Evolutionary conservation across 2,888 invertebrate genomes (phyloP).

Genomic region (Trachelus stipa): DNA sequence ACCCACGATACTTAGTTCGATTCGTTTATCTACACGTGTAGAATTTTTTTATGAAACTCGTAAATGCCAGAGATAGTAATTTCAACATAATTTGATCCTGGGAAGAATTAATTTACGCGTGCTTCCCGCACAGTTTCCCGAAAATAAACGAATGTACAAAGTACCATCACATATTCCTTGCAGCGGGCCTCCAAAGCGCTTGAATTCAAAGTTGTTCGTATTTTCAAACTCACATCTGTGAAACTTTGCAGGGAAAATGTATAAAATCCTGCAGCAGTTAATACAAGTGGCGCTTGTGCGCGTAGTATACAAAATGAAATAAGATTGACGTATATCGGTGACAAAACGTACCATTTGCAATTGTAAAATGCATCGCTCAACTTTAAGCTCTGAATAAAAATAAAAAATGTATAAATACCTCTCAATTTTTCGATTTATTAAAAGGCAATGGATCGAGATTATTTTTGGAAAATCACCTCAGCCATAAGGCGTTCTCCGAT

Average conservation of each 20-base stretch:
- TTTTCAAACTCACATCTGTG: slow-evolving; percentile 63
- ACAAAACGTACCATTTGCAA: slow-evolving; percentile 71
- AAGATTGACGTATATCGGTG: slow-evolving; percentile 60
- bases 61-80: no score
- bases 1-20: no score
- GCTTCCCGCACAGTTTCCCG: no score
- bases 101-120: no score
- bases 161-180: no score
- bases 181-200: no score
- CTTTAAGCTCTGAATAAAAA: slow-evolving; percentile 59
- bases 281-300: slow-evolving; percentile 66
- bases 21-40: no score
- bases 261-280: slow-evolving; percentile 69
- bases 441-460: no score
- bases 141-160: no score
- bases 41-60: no score
- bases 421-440: not conserved
- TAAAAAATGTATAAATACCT: not conserved
- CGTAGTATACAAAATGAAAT: slow-evolving; percentile 64
- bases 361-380: slow-evolving; percentile 69
- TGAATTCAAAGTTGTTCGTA: not conserved
- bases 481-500: slow-evolving; percentile 37
- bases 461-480: slow-evolving; percentile 28
- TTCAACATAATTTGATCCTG: no score
- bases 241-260: slow-evolving; percentile 68